phyloP scores from a whole-genome alignment of 2,888 invertebrate genomes.

The Cataglyphis cursor region DNA sequence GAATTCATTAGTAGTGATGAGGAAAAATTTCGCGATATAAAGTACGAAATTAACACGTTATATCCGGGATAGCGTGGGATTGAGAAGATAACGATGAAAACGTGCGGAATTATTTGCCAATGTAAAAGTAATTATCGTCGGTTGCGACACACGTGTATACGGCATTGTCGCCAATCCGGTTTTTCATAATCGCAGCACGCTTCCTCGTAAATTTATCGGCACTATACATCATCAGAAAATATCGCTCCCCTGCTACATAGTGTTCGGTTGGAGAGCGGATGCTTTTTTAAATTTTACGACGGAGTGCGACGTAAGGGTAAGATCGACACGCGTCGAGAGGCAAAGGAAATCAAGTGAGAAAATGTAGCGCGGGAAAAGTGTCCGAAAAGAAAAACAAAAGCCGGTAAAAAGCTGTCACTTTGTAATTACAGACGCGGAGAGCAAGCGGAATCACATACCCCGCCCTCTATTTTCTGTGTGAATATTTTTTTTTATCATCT shows the following conservation, averaged over 20 bases:
- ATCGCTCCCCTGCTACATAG: slow-evolving; percentile 62
- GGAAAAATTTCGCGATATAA: slow-evolving; percentile 8
- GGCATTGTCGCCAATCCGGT: slow-evolving; percentile 66
- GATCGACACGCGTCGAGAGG: slow-evolving; percentile 53
- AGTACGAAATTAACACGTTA: slow-evolving; percentile 37
- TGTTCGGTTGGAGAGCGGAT: slow-evolving; percentile 29
- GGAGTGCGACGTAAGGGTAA: slow-evolving; percentile 3
- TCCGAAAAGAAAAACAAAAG: slow-evolving; percentile 14
- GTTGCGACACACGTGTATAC: slow-evolving; percentile 43
- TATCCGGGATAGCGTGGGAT: slow-evolving; percentile 1
- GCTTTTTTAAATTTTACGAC: slow-evolving; percentile 54
- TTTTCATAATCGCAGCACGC: slow-evolving; percentile 65
- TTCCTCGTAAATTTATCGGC: slow-evolving; percentile 64
- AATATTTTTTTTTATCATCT: not conserved
- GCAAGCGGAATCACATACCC: slow-evolving; percentile 15
- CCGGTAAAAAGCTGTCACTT: slow-evolving; percentile 28
- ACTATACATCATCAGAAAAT: slow-evolving; percentile 63
- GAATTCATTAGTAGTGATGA: not conserved
- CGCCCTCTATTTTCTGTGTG: slow-evolving; percentile 14
- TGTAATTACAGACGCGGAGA: slow-evolving; percentile 36
- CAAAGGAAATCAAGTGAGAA: slow-evolving; percentile 38
- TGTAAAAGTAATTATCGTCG: slow-evolving; percentile 72
- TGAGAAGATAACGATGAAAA: slow-evolving; percentile 43
- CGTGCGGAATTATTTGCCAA: slow-evolving; percentile 65
- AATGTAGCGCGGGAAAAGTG: slow-evolving; percentile 24